Evolutionary conservation across 1,140 invertebrate species (phyloP), one percentile per base, ranked within the genome.

Genomic region (Drosophila azteca): DNA sequence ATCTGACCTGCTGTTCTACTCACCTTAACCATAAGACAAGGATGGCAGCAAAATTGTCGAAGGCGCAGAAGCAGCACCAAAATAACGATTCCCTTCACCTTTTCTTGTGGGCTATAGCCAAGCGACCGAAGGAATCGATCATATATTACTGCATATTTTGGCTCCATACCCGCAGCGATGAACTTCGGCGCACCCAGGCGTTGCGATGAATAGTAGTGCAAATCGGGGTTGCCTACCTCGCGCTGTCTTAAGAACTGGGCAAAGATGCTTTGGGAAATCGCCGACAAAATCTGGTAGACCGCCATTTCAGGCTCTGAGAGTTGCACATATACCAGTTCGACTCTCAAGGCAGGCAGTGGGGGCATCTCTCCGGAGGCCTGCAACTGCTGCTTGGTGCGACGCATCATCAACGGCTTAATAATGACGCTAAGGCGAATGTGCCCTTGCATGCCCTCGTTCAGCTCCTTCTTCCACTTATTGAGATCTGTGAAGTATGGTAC

Each of bases 11-110:
- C 15, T 48, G 6, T 3, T 0, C 13, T 44, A 74, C 64, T 29
- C 41, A 80, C 78, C 44, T 61, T 52, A n/a, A 77, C 15, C 68
- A 77, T 69, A 0, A 81, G 49, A 11, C 73, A 68, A 3, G 79
- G 79, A 46, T 82, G 79, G 15, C 79, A 83, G 29, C 79, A 82
- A 50, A 82, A 82, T 29, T 82, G 79, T 13, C 79, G 79, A 41
- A 82, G n/a, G 3, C 79, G 74, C 26, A 82, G 50, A 1, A 83
- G 41, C 0, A 82, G 39, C 7, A 84, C 79, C 13, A 83, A 63
- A 3, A 83, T 75, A 3, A 80, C 58, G 1, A 80, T 80, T 7
- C 78, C 77, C 8, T 61, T 22, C 0, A 80, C 49, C n/a, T 48
- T 63, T 7, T 52, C 49, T 0, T 7, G n/a, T 0, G 78, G 77